A percentile compares a stretch with the other conserved stretches of the same genome.
Evolutionary conservation across 2,888 invertebrate genomes (phyloP).

Genomic region (Synergus japonicus): DNA sequence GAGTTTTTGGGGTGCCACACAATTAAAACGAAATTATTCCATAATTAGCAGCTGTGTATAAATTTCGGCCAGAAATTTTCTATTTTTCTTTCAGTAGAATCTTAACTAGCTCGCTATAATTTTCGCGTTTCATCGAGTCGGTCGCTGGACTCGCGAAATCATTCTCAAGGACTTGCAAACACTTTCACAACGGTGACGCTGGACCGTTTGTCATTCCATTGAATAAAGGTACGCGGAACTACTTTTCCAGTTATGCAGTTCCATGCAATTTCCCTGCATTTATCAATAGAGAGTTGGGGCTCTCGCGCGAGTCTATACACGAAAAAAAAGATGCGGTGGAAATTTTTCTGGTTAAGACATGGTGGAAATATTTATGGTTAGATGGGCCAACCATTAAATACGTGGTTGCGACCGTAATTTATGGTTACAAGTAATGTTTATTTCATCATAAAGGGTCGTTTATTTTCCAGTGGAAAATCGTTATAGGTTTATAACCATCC

Average conservation of each 20-base stretch:
- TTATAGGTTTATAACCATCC: background rate
- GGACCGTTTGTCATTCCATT: conserved; percentile 36
- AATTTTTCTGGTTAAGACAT: conserved; percentile 7
- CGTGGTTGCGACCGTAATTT: conserved; percentile 32
- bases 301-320: background rate
- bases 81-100: background rate
- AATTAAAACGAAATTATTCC: too few species aligned
- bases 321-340: conserved; percentile 30
- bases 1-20: too few species aligned
- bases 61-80: too few species aligned
- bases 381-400: conserved; percentile 31
- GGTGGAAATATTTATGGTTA: conserved; percentile 25
- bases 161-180: conserved; percentile 29
- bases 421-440: conserved; percentile 22
- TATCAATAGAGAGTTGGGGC: conserved; percentile 34
- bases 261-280: conserved; percentile 37
- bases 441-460: conserved; percentile 27
- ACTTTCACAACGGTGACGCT: conserved; percentile 34
- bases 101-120: background rate
- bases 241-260: conserved; percentile 43
- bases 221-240: conserved; percentile 42
- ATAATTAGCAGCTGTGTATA: too few species aligned
- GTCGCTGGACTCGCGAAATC: conserved; percentile 30
- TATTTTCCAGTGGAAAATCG: background rate
- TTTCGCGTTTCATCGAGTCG: background rate